These are phyloP conservation scores for Mythimna loreyi DNA, from an alignment of 2,888 invertebrate species.

Conservation along the genomic window DNA sequence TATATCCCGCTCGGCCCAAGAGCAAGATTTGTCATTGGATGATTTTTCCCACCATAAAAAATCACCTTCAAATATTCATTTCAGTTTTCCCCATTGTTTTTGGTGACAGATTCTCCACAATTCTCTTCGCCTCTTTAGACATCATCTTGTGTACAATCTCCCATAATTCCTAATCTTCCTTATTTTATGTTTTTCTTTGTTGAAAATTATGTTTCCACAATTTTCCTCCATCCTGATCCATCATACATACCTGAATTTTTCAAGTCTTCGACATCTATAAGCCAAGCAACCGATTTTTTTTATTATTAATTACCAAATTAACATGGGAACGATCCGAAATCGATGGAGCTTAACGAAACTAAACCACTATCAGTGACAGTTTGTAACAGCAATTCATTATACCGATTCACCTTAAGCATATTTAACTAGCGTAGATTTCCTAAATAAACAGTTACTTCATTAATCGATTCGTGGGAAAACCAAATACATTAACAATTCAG, in stretches of 20 bases:
- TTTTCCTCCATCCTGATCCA: too few relatives aligned
- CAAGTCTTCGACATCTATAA: neutral
- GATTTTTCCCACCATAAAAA: too few relatives aligned
- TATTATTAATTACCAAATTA: slow-evolving; percentile 28
- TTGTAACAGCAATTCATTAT: slow-evolving; percentile 51
- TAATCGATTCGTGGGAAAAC: slow-evolving; percentile 61
- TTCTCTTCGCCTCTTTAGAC: too few relatives aligned
- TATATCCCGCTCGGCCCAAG: too few relatives aligned
- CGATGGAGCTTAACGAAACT: slow-evolving; percentile 5
- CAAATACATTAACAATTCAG: slow-evolving; percentile 46
- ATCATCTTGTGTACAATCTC: neutral
- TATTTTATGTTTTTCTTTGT: too few relatives aligned
- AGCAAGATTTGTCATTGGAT: too few relatives aligned
- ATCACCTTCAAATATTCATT: too few relatives aligned
- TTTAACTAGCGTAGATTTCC: slow-evolving; percentile 44
- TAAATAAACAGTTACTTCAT: slow-evolving; percentile 56
- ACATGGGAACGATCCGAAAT: slow-evolving; percentile 31
- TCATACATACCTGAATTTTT: neutral
- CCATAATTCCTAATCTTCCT: neutral
- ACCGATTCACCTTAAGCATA: slow-evolving; percentile 39
- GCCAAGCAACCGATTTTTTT: neutral
- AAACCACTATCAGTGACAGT: slow-evolving; percentile 33
- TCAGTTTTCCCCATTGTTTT: too few relatives aligned
- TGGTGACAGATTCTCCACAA: too few relatives aligned
- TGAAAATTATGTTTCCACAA: too few relatives aligned